A percentile compares a stretch with the other conserved stretches of the same genome.
Conservation (phyloP, 1,140 invertebrate genomes). For the Diorhabda sublineata region DNA sequence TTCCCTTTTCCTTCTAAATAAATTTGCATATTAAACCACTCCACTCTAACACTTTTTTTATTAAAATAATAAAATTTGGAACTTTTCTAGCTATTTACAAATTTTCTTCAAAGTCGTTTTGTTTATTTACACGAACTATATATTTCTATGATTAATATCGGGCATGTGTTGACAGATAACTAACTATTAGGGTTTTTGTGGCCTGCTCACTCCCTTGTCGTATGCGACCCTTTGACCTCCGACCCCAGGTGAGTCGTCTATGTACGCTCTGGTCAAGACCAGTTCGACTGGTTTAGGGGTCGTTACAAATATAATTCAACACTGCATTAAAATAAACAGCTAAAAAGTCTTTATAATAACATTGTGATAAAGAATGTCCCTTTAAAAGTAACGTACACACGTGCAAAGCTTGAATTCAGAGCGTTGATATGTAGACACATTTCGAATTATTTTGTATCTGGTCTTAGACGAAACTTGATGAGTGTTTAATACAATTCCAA, state of each 20-base stretch:
- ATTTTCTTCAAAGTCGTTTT: conserved; percentile 1
- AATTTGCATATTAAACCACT: too few relatives aligned
- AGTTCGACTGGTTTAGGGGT: conserved; percentile 27
- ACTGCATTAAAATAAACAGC: not conserved
- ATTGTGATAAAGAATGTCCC: not conserved
- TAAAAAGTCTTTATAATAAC: not conserved
- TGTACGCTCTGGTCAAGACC: conserved; percentile 26
- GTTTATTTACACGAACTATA: conserved; percentile 9
- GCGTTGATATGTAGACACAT: too few relatives aligned
- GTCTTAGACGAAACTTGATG: too few relatives aligned
- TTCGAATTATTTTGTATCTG: too few relatives aligned
- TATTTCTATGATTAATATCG: conserved; percentile 47
- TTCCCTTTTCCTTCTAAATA: too few relatives aligned
- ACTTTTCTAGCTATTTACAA: not conserved
- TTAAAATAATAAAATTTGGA: too few relatives aligned
- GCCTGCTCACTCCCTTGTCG: conserved; percentile 47
- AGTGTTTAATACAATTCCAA: too few relatives aligned
- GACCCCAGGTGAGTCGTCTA: conserved; percentile 33
- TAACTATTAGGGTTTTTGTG: conserved; percentile 46
- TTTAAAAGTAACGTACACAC: too few relatives aligned
- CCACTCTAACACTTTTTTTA: too few relatives aligned
- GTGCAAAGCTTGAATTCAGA: too few relatives aligned
- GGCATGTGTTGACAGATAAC: conserved; percentile 47
- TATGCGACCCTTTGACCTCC: conserved; percentile 35
- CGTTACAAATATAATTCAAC: conserved; percentile 15